phyloP scores from a whole-genome alignment of 2,888 invertebrate genomes.

The Colletes collaris region DNA sequence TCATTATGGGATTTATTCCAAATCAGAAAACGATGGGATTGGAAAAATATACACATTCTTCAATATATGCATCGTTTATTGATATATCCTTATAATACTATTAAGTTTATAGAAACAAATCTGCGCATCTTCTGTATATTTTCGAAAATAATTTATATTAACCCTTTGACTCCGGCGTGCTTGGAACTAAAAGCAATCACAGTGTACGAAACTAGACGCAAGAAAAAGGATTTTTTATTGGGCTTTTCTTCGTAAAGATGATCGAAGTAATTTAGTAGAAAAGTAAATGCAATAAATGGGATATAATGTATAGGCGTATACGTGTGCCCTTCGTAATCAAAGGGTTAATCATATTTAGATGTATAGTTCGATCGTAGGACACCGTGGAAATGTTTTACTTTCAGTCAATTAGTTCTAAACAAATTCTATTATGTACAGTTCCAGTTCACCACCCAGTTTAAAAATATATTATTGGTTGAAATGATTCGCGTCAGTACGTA shows the following conservation, averaged over 20 bases:
- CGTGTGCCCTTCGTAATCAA: too few relatives aligned
- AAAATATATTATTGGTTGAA: conserved; percentile 25
- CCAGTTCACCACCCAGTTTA: conserved; percentile 12
- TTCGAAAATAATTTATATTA: conserved; percentile 53
- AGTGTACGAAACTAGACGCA: too few relatives aligned
- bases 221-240: too few relatives aligned
- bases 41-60: neutral
- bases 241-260: too few relatives aligned
- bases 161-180: too few relatives aligned
- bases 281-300: too few relatives aligned
- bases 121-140: conserved; percentile 30
- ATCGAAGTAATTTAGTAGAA: too few relatives aligned
- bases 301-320: too few relatives aligned
- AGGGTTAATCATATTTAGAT: conserved; percentile 6
- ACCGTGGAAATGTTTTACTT: conserved; percentile 25
- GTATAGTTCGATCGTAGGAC: conserved; percentile 10
- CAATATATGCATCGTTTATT: conserved; percentile 38
- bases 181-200: too few relatives aligned
- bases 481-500: neutral
- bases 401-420: conserved; percentile 24
- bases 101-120: conserved; percentile 47
- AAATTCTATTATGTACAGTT: conserved; percentile 14
- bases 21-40: neutral
- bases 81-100: conserved; percentile 28
- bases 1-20: conserved; percentile 3